These are phyloP conservation scores for Parnassius glacialis DNA, from an alignment of 2,888 invertebrate species.

Conservation along the genomic window DNA sequence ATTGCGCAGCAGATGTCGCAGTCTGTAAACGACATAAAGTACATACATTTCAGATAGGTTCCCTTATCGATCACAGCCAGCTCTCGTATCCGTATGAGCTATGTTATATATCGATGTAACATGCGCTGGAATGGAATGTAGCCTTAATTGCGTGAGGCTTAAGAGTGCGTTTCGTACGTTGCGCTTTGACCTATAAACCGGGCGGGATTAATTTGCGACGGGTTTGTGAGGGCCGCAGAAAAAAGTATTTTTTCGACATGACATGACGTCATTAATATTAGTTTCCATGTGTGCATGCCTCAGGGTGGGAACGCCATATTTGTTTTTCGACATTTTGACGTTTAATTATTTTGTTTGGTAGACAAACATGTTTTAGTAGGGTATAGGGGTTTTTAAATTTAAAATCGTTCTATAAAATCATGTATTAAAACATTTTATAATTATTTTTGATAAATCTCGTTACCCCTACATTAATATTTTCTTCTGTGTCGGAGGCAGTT, in stretches of 20 bases:
- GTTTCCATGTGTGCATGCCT: constrained; percentile 22
- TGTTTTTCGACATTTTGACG: constrained; percentile 18
- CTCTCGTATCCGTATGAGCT: constrained; percentile 20
- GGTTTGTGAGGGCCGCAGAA: constrained; percentile 48
- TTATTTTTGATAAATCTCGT: too few relatives aligned
- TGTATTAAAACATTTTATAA: too few relatives aligned
- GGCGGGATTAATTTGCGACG: constrained; percentile 61
- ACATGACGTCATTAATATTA: constrained; percentile 47
- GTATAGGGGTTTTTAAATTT: too few relatives aligned
- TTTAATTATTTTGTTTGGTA: background rate
- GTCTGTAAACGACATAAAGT: constrained; percentile 14
- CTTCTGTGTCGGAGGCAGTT: too few relatives aligned
- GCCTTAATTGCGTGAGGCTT: constrained; percentile 41
- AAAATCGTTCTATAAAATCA: too few relatives aligned
- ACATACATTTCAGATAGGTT: constrained; percentile 25
- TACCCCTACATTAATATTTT: too few relatives aligned
- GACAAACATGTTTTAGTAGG: too few relatives aligned
- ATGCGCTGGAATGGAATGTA: constrained; percentile 45
- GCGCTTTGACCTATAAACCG: constrained; percentile 59
- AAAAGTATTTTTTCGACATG: constrained; percentile 38
- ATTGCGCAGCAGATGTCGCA: constrained; percentile 21
- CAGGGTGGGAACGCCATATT: background rate
- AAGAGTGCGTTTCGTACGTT: constrained; percentile 48
- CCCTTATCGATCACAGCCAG: constrained; percentile 49
- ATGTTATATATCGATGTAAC: constrained; percentile 37